Evolutionary conservation across 2,113 vertebrate genomes (phyloP).

Genomic region (Dunckerocampus dactyliophorus): DNA sequence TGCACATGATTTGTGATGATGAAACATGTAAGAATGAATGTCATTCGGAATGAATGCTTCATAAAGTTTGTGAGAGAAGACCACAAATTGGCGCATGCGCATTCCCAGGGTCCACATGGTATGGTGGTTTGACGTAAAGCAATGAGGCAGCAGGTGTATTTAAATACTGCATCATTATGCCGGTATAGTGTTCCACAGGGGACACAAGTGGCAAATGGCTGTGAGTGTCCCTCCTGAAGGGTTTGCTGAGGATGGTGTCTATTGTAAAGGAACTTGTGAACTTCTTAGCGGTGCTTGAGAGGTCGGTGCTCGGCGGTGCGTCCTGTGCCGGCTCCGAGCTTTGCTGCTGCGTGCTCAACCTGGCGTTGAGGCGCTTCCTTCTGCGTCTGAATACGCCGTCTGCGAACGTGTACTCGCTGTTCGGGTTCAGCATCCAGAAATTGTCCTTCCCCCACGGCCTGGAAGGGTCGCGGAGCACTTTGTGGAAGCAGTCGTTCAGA

Average conservation of each 20-base stretch:
- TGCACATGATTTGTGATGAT: too few species aligned
- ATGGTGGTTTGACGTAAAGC: constrained; percentile 22
- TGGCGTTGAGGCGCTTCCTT: constrained; percentile 84
- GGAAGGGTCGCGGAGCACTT: constrained; percentile 90
- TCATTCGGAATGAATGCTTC: too few species aligned
- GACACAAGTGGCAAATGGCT: background rate
- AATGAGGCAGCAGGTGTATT: constrained; percentile 49
- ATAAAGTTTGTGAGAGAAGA: background rate
- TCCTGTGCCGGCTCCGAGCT: constrained; percentile 24
- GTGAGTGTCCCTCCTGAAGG: constrained; percentile 71
- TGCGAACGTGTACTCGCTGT: constrained; percentile 94
- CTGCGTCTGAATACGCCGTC: constrained; percentile 91
- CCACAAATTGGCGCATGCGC: constrained; percentile 23
- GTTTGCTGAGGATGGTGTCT: constrained; percentile 88
- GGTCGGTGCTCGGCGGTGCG: constrained; percentile 8
- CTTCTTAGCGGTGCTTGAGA: constrained; percentile 55
- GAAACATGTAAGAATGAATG: too few species aligned
- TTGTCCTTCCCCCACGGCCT: constrained; percentile 97
- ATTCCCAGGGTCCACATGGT: constrained; percentile 8
- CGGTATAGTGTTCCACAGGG: constrained; percentile 40
- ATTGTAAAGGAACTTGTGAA: constrained; percentile 91
- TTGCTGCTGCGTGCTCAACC: constrained; percentile 34
- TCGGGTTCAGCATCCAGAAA: constrained; percentile 97
- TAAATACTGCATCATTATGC: constrained; percentile 40
- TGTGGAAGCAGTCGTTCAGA: constrained; percentile 92